These are phyloP conservation scores for Protosalanx chinensis DNA, from an alignment of 2,797 vertebrate genomes.

Conservation along the genomic window DNA sequence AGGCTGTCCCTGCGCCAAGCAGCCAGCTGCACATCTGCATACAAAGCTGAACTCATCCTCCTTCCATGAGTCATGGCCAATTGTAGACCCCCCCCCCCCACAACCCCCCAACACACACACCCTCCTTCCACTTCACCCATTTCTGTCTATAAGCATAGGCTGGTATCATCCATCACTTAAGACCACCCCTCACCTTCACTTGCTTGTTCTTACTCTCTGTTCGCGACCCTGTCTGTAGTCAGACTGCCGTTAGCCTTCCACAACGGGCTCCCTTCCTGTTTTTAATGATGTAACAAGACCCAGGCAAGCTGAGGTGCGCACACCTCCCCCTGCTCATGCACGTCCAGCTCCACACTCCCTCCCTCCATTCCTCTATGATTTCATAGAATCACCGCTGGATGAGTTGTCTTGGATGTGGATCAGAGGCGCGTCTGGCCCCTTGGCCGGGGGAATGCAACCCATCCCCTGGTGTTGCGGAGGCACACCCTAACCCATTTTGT, in stretches of 20 bases:
- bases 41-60: constrained; percentile 44
- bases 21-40: constrained; percentile 59
- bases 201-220: not conserved
- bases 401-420: constrained; percentile 28
- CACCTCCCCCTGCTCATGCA: not conserved
- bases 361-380: constrained; percentile 18
- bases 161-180: constrained; percentile 45
- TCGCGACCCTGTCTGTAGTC: not conserved
- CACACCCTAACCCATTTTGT: constrained; percentile 41
- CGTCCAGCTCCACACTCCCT: not conserved
- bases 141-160: constrained; percentile 58
- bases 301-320: constrained; percentile 5
- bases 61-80: constrained; percentile 52
- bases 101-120: constrained; percentile 24
- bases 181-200: not conserved
- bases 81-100: constrained; percentile 36
- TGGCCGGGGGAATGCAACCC: constrained; percentile 44
- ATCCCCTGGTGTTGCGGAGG: constrained; percentile 34
- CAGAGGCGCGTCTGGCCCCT: constrained; percentile 19
- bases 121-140: constrained; percentile 21
- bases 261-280: not conserved
- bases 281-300: constrained; percentile 3
- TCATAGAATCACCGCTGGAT: constrained; percentile 39
- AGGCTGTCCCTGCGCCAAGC: constrained; percentile 41
- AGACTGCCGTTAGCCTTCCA: not conserved